Evolutionary conservation across 2,113 vertebrate genomes (phyloP).

Genomic region (Myrmophylax atrothorax): DNA sequence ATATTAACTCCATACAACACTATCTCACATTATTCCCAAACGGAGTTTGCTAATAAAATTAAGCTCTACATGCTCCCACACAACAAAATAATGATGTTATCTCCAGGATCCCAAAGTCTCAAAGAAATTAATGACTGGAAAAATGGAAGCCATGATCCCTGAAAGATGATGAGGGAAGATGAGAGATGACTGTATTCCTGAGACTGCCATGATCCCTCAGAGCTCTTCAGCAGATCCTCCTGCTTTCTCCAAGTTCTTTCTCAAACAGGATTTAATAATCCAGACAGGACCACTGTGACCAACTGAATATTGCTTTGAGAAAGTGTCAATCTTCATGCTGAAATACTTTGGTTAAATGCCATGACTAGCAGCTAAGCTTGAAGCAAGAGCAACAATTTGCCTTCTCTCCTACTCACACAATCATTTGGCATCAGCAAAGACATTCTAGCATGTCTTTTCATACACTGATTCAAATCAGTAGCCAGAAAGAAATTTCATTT

Average conservation of each 20-base stretch:
- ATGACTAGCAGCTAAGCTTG: neutral
- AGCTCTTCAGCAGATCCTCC: neutral
- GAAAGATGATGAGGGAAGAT: neutral
- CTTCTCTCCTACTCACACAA: neutral
- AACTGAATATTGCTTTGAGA: neutral
- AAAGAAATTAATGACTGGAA: neutral
- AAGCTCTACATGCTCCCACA: neutral
- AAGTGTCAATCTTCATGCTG: neutral
- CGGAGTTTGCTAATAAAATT: neutral
- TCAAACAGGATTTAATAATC: neutral
- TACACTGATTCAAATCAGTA: neutral
- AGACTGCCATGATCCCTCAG: neutral
- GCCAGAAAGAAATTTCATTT: neutral
- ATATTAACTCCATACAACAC: neutral
- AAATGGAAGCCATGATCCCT: neutral
- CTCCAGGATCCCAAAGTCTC: neutral
- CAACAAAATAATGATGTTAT: neutral
- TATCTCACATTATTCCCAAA: neutral
- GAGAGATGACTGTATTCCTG: neutral
- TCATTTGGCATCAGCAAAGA: neutral
- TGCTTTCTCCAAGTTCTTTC: neutral
- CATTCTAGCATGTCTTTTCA: neutral
- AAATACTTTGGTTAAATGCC: neutral
- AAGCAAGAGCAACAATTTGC: neutral
- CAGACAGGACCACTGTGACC: neutral